A percentile compares a stretch with the other conserved stretches of the same genome.
Conservation (phyloP, 2,113 vertebrate species). For the Halcyon senegalensis region DNA sequence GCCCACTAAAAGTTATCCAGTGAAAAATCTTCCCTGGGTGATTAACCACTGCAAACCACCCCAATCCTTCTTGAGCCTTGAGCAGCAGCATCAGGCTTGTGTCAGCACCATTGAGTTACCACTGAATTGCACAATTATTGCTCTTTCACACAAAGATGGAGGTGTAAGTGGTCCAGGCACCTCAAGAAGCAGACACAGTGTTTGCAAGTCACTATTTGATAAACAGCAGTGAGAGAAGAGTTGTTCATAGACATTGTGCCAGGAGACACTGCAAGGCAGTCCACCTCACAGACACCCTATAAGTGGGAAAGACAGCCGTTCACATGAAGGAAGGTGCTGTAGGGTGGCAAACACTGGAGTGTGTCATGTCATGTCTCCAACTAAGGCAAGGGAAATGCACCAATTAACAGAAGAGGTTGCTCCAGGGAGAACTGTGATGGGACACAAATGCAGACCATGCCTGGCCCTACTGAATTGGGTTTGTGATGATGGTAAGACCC, state of each 20-base stretch:
- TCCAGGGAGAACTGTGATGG: background rate
- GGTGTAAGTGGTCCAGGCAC: background rate
- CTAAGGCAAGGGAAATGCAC: background rate
- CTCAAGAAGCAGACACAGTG: background rate
- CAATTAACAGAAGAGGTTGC: background rate
- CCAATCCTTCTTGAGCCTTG: background rate
- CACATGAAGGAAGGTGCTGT: background rate
- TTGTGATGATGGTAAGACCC: background rate
- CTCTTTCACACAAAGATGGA: background rate
- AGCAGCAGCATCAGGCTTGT: background rate
- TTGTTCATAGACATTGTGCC: background rate
- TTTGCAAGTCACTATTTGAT: background rate
- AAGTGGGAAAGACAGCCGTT: background rate
- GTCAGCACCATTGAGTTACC: background rate
- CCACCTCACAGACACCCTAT: background rate
- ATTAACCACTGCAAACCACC: background rate
- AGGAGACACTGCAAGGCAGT: background rate
- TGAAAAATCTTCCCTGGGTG: background rate
- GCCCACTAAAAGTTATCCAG: background rate
- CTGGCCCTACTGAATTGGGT: accelerated
- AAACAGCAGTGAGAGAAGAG: background rate
- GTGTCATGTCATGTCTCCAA: background rate
- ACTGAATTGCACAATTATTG: accelerated
- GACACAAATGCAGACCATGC: background rate
- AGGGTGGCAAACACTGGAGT: background rate